Percentiles rank a stretch among this genome's conserved stretches.
Evolutionary conservation across 2,113 vertebrate genomes (phyloP).

Genomic region (Corythornis madagascariensis): DNA sequence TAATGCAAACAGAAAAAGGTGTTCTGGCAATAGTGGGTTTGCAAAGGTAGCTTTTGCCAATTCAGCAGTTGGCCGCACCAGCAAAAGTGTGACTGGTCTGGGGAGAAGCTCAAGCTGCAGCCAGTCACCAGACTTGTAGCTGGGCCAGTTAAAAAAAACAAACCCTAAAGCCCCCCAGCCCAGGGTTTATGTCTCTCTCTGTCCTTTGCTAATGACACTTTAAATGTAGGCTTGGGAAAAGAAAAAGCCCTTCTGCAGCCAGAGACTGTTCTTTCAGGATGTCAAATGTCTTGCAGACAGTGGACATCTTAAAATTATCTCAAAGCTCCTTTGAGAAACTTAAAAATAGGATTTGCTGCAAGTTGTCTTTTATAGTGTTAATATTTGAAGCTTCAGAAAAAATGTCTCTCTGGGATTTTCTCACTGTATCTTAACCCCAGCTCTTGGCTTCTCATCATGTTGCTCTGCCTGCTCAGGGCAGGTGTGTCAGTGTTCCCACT

Average conservation of each 20-base stretch:
- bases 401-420: background rate
- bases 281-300: background rate
- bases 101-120: background rate
- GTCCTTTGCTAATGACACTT: background rate
- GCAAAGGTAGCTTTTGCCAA: background rate
- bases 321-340: slow-evolving; percentile 25
- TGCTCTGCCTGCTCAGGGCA: background rate
- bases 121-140: background rate
- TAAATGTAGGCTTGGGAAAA: background rate
- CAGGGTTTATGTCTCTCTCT: background rate
- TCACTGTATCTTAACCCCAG: background rate
- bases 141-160: background rate
- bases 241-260: background rate
- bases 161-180: background rate
- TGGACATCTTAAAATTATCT: background rate
- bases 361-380: slow-evolving; percentile 3
- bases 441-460: rapidly evolving
- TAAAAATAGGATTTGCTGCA: background rate
- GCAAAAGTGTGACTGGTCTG: background rate
- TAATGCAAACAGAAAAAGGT: background rate
- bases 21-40: background rate
- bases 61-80: background rate
- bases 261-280: background rate
- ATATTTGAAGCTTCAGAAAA: background rate
- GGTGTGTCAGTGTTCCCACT: background rate